Conservation (phyloP, 1,140 invertebrate species). For the Sinella curviseta region DNA sequence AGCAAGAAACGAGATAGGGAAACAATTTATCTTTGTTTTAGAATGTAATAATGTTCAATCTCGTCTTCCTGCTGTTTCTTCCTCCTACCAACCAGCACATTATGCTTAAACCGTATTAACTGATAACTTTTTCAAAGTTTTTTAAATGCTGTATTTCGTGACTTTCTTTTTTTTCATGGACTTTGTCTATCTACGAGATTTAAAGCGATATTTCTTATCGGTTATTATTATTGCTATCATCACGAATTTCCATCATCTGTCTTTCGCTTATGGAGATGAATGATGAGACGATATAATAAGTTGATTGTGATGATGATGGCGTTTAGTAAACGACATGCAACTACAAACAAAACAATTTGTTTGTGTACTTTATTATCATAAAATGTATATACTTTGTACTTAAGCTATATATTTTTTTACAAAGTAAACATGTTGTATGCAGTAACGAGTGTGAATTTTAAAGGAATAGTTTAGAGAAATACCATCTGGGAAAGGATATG, state of each 20-base stretch:
- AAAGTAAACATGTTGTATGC: too few species aligned
- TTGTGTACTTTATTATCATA: too few species aligned
- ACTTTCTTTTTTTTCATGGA: neutral
- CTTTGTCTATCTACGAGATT: neutral
- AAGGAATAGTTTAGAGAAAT: too few species aligned
- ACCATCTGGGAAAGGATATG: too few species aligned
- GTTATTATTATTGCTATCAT: slow-evolving; percentile 5
- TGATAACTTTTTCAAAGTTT: too few species aligned
- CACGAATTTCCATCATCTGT: slow-evolving; percentile 8
- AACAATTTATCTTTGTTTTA: slow-evolving; percentile 11
- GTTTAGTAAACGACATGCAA: neutral
- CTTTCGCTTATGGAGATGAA: neutral
- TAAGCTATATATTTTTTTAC: too few species aligned
- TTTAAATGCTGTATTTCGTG: too few species aligned
- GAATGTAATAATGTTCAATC: neutral
- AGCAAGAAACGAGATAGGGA: neutral
- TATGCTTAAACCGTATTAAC: too few species aligned
- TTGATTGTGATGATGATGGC: neutral
- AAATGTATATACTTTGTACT: too few species aligned
- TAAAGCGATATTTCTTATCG: neutral
- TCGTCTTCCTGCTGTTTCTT: neutral
- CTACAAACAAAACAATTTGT: neutral
- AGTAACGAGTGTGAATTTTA: too few species aligned
- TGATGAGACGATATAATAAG: neutral
- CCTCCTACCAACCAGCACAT: too few species aligned